Evolutionary conservation across 2,888 invertebrate species (phyloP), one percentile per base, ranked within the genome.

Genomic region (Diplolepis rosae): DNA sequence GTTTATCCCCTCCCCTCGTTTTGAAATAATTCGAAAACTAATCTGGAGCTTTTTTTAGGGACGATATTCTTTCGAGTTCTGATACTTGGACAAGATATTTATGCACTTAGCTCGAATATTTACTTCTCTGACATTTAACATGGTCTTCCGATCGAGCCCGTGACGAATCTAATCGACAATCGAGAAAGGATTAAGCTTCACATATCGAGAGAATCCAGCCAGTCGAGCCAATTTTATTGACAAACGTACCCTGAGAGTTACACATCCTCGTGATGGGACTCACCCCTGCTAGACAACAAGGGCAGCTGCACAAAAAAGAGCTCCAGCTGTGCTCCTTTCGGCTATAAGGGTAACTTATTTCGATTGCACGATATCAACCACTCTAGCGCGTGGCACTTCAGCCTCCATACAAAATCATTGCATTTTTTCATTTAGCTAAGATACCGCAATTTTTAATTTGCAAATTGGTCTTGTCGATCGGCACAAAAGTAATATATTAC

Each of bases 171-270:
- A 77, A 83, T 82, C 79, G 83, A 80, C 81, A 81, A 84, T 85
- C 80, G 83, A 79, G 83, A 83, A 85, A 87, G 87, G 86, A 85
- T 87, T 85, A 84, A 71, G 76, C 77, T 77, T 75, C 76, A 73
- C 76, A 73, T 77, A 72, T 70, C 65, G 77, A 80, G 72, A 76
- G 74, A 76, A 74, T 79, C 35, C 32, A 42, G 30, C 32, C 65
- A 24, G 39, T 28, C 74, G 65, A 68, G 72, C 73, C 71, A 76
- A 76, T 76, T 77, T 74, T 76, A 77, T 77, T 76, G 75, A 74
- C 42, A 72, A 73, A 66, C 71, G 71, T 69, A 32, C 48, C 50
- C 28, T 68, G 75, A 48, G 70, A 67, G 74, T 70, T 61, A 70
- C 61, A 45, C 54, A 71, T 73, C 77, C 68, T 73, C 72, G 48